A percentile compares a stretch with the other conserved stretches of the same genome.
phyloP scores from a whole-genome alignment of 2,888 invertebrate genomes.

The Pandemis corylana region DNA sequence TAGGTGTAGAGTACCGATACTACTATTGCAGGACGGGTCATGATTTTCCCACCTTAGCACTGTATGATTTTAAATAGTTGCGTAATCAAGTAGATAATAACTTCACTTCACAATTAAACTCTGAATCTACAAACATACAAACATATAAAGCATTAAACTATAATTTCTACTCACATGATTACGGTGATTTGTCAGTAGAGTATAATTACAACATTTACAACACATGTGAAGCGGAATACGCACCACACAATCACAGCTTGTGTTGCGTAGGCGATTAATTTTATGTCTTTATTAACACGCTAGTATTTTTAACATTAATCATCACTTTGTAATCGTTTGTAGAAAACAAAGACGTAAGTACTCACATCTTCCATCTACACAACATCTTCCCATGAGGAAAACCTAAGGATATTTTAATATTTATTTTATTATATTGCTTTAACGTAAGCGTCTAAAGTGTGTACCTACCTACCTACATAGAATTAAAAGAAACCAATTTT shows the following conservation, averaged over 20 bases:
- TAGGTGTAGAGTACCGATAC: too few relatives aligned
- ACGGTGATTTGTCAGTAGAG: constrained; percentile 34
- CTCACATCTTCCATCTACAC: neutral
- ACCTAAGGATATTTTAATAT: neutral
- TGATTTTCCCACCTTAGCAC: neutral
- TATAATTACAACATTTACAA: constrained; percentile 37
- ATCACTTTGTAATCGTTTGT: constrained; percentile 13
- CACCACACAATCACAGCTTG: constrained; percentile 31
- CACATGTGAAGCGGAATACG: constrained; percentile 36
- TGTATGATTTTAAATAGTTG: neutral
- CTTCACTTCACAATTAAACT: neutral
- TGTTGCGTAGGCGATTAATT: constrained; percentile 32
- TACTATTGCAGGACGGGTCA: neutral
- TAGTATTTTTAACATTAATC: constrained; percentile 27
- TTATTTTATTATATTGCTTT: too few relatives aligned
- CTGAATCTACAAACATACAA: neutral
- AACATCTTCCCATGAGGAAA: constrained; percentile 1
- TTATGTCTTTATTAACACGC: constrained; percentile 41
- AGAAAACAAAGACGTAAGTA: constrained; percentile 25
- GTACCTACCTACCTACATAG: too few relatives aligned
- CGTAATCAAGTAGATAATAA: neutral
- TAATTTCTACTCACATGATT: constrained; percentile 30
- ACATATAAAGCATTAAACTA: neutral
- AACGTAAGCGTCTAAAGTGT: too few relatives aligned
- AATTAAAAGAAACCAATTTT: too few relatives aligned